Evolutionary conservation across 2,797 vertebrate species (phyloP).

Genomic region (Pseudochirops corinnae): DNA sequence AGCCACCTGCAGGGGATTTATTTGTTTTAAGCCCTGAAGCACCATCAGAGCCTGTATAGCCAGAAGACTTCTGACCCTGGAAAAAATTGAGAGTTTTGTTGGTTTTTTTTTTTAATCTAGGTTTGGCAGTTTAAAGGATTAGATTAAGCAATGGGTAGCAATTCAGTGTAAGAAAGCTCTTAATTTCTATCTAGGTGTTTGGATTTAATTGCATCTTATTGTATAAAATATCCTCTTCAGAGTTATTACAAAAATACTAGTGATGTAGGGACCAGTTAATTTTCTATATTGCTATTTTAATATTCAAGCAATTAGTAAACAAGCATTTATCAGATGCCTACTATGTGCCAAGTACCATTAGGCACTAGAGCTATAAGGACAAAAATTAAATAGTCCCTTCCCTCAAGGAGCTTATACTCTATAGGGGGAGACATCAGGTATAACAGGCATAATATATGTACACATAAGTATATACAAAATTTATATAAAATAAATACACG

Average conservation of each 20-base stretch:
- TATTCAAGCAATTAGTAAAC: neutral
- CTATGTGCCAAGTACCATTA: neutral
- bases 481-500: neutral
- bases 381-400: neutral
- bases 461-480: neutral
- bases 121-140: neutral
- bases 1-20: neutral
- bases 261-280: neutral
- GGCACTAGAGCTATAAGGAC: neutral
- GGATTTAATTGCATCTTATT: constrained; percentile 4
- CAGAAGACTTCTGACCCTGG: neutral
- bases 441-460: neutral
- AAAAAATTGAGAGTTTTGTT: neutral
- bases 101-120: neutral
- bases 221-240: neutral
- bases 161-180: neutral
- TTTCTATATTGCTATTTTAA: neutral
- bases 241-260: neutral
- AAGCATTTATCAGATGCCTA: neutral
- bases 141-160: neutral
- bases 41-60: neutral
- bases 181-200: neutral
- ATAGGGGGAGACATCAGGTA: neutral
- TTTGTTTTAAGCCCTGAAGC: neutral
- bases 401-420: neutral